Percentiles rank a stretch among this genome's conserved stretches.
These are phyloP conservation scores for Drosophila truncata DNA, from an alignment of 1,140 invertebrate species.

Conservation along the genomic window DNA sequence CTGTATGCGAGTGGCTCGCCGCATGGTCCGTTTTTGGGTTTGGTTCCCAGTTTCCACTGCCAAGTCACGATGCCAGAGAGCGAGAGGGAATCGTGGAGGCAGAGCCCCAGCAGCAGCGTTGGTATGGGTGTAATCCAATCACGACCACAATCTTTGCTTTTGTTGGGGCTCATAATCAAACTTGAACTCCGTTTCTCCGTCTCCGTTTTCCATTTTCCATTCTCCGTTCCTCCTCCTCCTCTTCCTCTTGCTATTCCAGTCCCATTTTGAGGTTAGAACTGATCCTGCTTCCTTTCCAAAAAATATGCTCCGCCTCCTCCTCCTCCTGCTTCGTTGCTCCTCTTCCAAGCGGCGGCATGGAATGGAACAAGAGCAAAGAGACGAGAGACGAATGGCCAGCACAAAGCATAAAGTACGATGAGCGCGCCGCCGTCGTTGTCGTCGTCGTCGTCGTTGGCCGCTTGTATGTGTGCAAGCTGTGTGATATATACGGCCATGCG, in stretches of 20 bases:
- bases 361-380: slow-evolving; percentile 14
- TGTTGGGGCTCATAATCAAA: slow-evolving; percentile 36
- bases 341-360: slow-evolving; percentile 7
- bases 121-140: slow-evolving; percentile 41
- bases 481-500: neutral
- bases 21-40: slow-evolving; percentile 47
- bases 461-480: slow-evolving; percentile 8
- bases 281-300: slow-evolving; percentile 43
- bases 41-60: slow-evolving; percentile 41
- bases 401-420: slow-evolving; percentile 52
- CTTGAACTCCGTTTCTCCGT: slow-evolving; percentile 24
- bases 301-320: slow-evolving; percentile 8
- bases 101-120: slow-evolving; percentile 11
- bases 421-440: slow-evolving; percentile 33
- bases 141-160: slow-evolving; percentile 40
- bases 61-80: slow-evolving; percentile 49
- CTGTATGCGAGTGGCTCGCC: slow-evolving; percentile 39
- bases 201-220: neutral
- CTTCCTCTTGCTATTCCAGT: slow-evolving; percentile 8
- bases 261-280: slow-evolving; percentile 49
- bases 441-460: neutral
- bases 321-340: slow-evolving; percentile 2
- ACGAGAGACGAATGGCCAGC: slow-evolving; percentile 48
- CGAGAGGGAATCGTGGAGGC: slow-evolving; percentile 3
- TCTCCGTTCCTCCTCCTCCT: slow-evolving; percentile 13